These are phyloP conservation scores for Drosophila mercatorum DNA, from an alignment of 2,888 invertebrate genomes.

Conservation along the genomic window DNA sequence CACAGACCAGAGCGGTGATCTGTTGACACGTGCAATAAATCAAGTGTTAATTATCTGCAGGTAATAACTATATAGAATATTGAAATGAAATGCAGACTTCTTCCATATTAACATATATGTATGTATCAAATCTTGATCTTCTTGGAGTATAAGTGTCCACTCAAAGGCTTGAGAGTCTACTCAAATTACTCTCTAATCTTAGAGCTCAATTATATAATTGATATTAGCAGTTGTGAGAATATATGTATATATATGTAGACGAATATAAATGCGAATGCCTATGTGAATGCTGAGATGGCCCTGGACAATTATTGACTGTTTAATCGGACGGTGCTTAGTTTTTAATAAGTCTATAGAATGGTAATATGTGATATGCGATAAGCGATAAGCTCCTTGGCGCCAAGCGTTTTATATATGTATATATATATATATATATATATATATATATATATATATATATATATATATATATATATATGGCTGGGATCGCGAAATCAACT, in stretches of 20 bases:
- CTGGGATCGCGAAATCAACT: background rate
- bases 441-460: background rate
- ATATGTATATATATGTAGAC: background rate
- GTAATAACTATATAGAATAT: background rate
- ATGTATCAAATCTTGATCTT: background rate
- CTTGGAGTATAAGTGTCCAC: background rate
- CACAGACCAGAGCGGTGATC: background rate
- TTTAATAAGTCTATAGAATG: constrained; percentile 38
- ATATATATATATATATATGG: background rate
- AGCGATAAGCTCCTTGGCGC: constrained; percentile 64
- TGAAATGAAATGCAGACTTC: background rate
- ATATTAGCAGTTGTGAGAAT: background rate
- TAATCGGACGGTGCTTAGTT: constrained; percentile 33
- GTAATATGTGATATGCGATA: constrained; percentile 47
- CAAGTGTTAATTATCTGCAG: background rate
- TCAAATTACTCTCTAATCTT: background rate
- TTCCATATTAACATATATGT: no score
- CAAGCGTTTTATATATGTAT: constrained; percentile 10
- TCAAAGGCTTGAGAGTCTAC: background rate
- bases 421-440: background rate
- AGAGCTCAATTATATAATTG: background rate
- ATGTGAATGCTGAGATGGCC: background rate
- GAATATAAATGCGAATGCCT: background rate
- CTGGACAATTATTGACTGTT: constrained; percentile 6
- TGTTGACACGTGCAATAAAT: background rate